Evolutionary conservation across 1,140 invertebrate genomes (phyloP), one percentile per base, ranked within the genome.

Genomic region (Drosophila ficusphila): DNA sequence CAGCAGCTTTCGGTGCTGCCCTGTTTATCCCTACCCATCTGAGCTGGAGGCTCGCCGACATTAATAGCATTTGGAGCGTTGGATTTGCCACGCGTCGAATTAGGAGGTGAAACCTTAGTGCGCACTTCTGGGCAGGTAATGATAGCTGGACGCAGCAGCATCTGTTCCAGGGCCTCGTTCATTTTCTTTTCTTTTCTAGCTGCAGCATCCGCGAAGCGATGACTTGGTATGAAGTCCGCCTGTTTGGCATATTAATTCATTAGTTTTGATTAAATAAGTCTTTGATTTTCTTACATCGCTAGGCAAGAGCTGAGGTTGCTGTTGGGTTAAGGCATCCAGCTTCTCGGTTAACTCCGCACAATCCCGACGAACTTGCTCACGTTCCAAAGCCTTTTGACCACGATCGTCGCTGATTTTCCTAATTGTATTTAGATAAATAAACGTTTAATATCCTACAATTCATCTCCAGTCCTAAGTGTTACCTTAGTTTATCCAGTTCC

Each of bases 301-400:
- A 2, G 77, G 81, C 8, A 90, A 21, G 11, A 89, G 52, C 5
- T 89, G 77, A 0, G 72, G 75, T 19, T 83, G 51, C 39, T 91
- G 65, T 33, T 86, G 75, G 1, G 79, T 38, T 11, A 91, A 36
- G 0, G 78, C 74, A 9, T 91, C 90, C 21, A 91, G 47, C 49
- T 88, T 91, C 33, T 89, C 76, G 0, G 85, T 88, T 12, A 91
- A 16, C 29, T 90, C 76, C 0, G 54, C 75, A 23, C 85, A 91
- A 68, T 90, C 90, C 0, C 90, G 65, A 27, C 90, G 73, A 1
- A 91, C 70, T 60, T 91, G 77, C 42, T 91, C 90, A 1, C 90
- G 83, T 21, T 91, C 81, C 12, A 91, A 18, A 11, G 90, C 90
- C 33, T 85, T 88, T 4, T 90, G 71, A 4, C 88, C 77, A 7